phyloP scores from a whole-genome alignment of 2,797 vertebrate genomes.

The Mormyrops attenuatus region DNA sequence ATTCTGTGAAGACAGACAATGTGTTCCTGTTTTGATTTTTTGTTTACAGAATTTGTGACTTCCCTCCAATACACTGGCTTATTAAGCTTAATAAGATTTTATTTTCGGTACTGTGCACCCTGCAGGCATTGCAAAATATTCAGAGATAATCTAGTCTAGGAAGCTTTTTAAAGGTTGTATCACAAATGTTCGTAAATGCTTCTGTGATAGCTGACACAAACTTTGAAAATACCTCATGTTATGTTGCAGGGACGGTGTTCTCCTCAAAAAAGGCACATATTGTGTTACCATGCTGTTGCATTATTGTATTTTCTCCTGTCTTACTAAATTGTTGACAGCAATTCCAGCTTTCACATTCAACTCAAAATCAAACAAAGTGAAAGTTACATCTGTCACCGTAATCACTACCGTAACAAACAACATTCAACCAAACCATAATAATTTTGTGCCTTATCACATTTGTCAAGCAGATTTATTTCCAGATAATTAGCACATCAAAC shows the following conservation, averaged over 20 bases:
- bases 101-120: conserved; percentile 4
- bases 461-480: background rate
- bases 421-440: background rate
- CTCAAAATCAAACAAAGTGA: background rate
- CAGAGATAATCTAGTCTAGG: conserved; percentile 30
- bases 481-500: background rate
- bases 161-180: conserved; percentile 27
- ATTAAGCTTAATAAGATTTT: conserved; percentile 39
- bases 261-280: background rate
- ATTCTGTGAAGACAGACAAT: background rate
- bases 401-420: background rate
- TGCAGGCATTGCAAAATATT: conserved; percentile 20
- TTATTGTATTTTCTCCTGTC: background rate
- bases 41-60: conserved; percentile 18
- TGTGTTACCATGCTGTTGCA: background rate
- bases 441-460: background rate
- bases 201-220: background rate
- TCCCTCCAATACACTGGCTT: conserved; percentile 19
- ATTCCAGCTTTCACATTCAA: background rate
- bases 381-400: background rate
- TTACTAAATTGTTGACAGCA: background rate
- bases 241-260: background rate
- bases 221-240: background rate
- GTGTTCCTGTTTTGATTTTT: background rate
- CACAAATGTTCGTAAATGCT: conserved; percentile 28